Conservation (phyloP, 30 jellyfish, hydroid and myxozoan species). For the Hydractinia symbiolongicarpus region DNA sequence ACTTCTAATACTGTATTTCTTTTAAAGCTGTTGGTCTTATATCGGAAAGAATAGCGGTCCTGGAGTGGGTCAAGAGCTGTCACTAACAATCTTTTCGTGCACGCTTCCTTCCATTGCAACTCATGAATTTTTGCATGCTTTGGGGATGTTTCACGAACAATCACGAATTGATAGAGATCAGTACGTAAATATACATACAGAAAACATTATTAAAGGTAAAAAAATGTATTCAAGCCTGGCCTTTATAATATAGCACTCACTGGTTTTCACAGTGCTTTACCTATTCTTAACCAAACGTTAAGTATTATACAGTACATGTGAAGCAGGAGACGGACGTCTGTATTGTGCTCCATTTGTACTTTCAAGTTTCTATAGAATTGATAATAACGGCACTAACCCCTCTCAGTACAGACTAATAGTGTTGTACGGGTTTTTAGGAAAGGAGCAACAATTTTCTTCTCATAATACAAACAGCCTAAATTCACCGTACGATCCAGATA, state of each 20-base stretch:
- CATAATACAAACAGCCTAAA: neutral
- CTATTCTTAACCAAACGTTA: no score
- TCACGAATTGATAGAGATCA: neutral
- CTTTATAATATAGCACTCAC: no score
- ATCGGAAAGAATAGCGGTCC: neutral
- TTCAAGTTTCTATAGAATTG: no score
- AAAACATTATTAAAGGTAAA: neutral
- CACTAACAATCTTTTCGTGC: neutral
- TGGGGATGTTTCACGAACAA: constrained; percentile 6
- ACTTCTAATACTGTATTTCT: neutral
- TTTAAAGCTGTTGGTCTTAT: constrained; percentile 9
- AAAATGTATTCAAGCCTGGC: no score
- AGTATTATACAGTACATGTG: no score
- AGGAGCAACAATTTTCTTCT: neutral
- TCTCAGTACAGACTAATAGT: no score
- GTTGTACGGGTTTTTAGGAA: no score
- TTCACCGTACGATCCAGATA: constrained; percentile 3
- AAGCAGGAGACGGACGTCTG: no score
- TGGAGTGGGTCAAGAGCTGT: constrained; percentile 3
- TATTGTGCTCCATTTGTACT: no score
- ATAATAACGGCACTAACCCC: no score
- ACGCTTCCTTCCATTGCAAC: neutral
- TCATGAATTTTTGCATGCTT: constrained; percentile 9
- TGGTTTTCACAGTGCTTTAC: no score
- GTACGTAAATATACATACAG: constrained; percentile 2